Percentiles rank a stretch among this genome's conserved stretches.
Conservation (phyloP, 2,797 vertebrate species). For the Thamnophis elegans region DNA sequence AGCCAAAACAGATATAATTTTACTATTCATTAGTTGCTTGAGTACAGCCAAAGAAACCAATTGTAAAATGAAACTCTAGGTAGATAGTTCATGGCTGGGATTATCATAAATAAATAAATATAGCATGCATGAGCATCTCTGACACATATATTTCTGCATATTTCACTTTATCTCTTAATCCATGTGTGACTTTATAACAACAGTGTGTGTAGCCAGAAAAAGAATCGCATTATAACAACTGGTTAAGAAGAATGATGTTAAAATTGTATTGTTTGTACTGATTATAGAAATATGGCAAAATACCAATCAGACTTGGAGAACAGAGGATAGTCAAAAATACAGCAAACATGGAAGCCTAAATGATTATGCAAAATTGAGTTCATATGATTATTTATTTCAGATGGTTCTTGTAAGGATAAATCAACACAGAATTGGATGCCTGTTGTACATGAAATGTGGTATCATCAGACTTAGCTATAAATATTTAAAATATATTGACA, state of each 20-base stretch:
- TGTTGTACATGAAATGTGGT: not conserved
- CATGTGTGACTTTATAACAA: constrained; percentile 60
- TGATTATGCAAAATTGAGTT: not conserved
- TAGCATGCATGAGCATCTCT: constrained; percentile 42
- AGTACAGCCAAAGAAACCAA: constrained; percentile 58
- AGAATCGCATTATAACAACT: constrained; percentile 54
- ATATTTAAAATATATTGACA: not conserved
- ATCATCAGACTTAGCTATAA: not conserved
- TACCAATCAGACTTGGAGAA: constrained; percentile 20
- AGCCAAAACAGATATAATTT: constrained; percentile 62
- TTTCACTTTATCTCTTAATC: constrained; percentile 57
- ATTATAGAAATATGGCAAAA: constrained; percentile 50
- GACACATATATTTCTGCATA: constrained; percentile 55
- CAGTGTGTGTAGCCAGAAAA: constrained; percentile 55
- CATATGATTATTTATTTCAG: not conserved
- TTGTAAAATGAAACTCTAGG: constrained; percentile 49
- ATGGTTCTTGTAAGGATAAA: not conserved
- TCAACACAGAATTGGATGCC: too few species aligned
- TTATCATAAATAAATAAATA: constrained; percentile 66
- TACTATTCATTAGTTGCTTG: constrained; percentile 43
- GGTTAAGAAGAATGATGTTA: constrained; percentile 47
- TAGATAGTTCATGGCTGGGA: constrained; percentile 52
- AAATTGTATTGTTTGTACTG: constrained; percentile 56
- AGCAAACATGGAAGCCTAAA: not conserved
- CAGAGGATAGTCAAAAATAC: fast-evolving